Evolutionary conservation across 1,140 invertebrate genomes (phyloP), one percentile per base, ranked within the genome.

Genomic region (Drosophila lowei): DNA sequence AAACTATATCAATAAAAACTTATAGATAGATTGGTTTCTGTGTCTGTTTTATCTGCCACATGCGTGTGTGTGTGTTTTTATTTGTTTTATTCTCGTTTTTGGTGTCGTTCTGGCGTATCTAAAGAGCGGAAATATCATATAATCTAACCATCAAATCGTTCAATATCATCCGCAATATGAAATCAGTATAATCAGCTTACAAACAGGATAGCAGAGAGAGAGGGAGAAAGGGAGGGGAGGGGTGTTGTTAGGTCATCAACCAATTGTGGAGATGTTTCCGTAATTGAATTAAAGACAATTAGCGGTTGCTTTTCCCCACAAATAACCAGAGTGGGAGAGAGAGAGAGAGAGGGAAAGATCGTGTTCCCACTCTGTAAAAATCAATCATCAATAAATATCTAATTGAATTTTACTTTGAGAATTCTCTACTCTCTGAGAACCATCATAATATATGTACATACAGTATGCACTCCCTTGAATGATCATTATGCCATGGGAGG

Each of bases 251-350:
- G 72, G 58, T 75, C 56, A 73, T 50, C 47, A 63, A 13, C 34
- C 64, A 83, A 83, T 78, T 78, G 71, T 83, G 66, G 79, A 38
- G 63, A 46, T 61, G 34, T 3, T 25, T 72, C 25, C 18, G 49
- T 84, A 84, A 84, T 84, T 84, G 65, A 84, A 84, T 84, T 84
- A 84, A 84, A 84, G 71, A 72, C 80, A 84, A 84, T 84, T 85
- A 78, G 68, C 13, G 28, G 16, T 13, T 41, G 42, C 41, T 67
- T 46, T 50, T 46, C 18, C 42, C 34, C 13, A 11, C n/a, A n/a
- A n/a, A 38, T 38, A 13, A 30, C 30, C 18, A 23, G 9, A 13
- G 18, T 18, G 18, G 18, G 3, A 13, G 11, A 4, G 3, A 5
- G 34, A 13, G 3, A 13, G 34, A 25, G 30, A 25, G 52, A 9